phyloP scores from a whole-genome alignment of 2,797 vertebrate genomes.

The Halcyon smyrnensis region DNA sequence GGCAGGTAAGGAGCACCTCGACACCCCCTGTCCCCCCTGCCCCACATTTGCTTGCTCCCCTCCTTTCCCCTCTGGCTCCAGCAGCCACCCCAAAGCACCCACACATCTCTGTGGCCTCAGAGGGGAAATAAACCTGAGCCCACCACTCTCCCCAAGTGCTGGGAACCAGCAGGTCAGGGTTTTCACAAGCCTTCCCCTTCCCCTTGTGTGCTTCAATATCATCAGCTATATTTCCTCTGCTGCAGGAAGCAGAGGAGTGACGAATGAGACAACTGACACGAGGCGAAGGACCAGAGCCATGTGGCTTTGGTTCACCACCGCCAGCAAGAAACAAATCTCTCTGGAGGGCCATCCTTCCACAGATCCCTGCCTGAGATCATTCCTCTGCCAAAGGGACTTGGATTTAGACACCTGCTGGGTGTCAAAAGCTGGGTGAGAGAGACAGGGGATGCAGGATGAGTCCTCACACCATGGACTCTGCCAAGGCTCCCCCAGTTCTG shows the following conservation, averaged over 20 bases:
- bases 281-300: neutral
- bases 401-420: neutral
- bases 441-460: neutral
- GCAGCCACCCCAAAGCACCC: neutral
- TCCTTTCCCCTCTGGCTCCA: neutral
- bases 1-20: neutral
- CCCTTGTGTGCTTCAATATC: neutral
- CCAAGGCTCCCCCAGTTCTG: neutral
- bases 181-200: slow-evolving; percentile 33
- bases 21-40: neutral
- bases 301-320: neutral
- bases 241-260: slow-evolving; percentile 32
- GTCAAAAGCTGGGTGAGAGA: neutral
- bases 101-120: neutral
- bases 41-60: neutral
- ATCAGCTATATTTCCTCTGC: neutral
- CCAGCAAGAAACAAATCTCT: neutral
- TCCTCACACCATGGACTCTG: neutral
- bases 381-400: neutral
- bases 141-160: neutral
- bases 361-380: neutral
- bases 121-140: neutral
- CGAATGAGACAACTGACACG: neutral
- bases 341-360: neutral
- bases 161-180: slow-evolving; percentile 5